Conservation (phyloP, 2,113 vertebrate genomes). For the Columbina picui region DNA sequence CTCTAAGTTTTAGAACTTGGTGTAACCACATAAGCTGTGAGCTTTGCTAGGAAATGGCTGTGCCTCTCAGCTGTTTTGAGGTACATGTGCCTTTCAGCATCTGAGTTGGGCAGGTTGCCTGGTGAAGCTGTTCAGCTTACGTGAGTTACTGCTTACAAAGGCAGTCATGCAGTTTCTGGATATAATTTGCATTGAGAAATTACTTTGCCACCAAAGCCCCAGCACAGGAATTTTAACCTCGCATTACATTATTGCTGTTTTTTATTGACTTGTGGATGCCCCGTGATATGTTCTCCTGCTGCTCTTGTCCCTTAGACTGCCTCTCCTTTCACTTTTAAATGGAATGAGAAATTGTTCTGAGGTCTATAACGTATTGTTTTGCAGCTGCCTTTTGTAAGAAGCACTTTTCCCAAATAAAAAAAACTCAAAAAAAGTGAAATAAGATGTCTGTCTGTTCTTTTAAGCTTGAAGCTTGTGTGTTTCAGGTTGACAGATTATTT, state of each 20-base stretch:
- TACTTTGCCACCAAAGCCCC: constrained; percentile 53
- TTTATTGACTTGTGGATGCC: constrained; percentile 72
- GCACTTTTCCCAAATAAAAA: constrained; percentile 86
- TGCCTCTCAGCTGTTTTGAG: not conserved
- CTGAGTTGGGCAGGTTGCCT: constrained; percentile 28
- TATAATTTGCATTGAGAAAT: constrained; percentile 59
- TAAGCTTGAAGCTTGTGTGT: not conserved
- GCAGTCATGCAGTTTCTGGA: constrained; percentile 56
- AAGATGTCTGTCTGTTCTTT: constrained; percentile 19
- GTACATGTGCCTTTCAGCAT: not conserved
- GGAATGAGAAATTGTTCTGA: constrained; percentile 78
- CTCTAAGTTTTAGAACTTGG: constrained; percentile 41
- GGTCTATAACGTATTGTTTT: constrained; percentile 80
- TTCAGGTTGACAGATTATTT: not conserved
- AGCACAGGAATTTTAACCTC: constrained; percentile 68
- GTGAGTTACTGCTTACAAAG: constrained; percentile 60
- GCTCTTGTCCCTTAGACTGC: constrained; percentile 68
- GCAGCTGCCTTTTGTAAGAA: constrained; percentile 86
- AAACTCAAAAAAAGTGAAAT: constrained; percentile 26
- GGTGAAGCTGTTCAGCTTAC: constrained; percentile 38
- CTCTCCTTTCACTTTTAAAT: constrained; percentile 75
- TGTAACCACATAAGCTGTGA: constrained; percentile 40
- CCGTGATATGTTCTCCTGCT: constrained; percentile 69
- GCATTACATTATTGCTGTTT: constrained; percentile 71
- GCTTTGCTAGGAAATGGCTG: constrained; percentile 40